Evolutionary conservation across 2,113 vertebrate genomes (phyloP).

Genomic region (Chloroceryle aenea): DNA sequence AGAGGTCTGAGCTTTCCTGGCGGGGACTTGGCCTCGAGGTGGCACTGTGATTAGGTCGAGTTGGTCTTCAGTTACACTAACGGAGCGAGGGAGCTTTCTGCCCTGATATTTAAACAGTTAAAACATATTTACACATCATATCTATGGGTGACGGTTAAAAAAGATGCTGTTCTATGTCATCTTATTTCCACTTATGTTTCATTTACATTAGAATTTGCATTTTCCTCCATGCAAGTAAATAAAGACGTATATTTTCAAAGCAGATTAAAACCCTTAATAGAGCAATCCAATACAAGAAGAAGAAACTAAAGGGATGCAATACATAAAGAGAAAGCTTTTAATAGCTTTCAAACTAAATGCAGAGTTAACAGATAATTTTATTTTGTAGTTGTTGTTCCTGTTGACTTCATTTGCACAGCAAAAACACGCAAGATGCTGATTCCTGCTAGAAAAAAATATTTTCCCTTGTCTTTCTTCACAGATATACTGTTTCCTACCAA

Average conservation of each 20-base stretch:
- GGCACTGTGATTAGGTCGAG: neutral
- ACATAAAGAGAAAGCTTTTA: neutral
- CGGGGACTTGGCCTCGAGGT: neutral
- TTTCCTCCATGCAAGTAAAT: neutral
- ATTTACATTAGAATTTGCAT: rapidly evolving
- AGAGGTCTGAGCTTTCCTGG: neutral
- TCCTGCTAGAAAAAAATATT: neutral
- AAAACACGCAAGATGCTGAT: neutral
- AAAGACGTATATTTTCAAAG: neutral
- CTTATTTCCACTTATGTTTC: neutral
- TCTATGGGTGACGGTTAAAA: neutral
- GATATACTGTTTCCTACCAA: neutral
- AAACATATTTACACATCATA: neutral
- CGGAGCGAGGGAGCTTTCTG: rapidly evolving
- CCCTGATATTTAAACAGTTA: neutral
- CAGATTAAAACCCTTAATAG: neutral
- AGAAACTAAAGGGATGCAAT: neutral
- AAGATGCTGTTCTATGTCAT: neutral
- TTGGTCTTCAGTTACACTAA: neutral
- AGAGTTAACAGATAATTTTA: neutral
- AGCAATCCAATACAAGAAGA: neutral
- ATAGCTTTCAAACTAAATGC: neutral
- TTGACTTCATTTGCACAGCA: neutral
- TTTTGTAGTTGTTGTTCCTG: neutral
- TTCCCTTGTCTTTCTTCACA: neutral